phyloP scores from a whole-genome alignment of 1,140 invertebrate genomes.

The Cecropterus lyciades region DNA sequence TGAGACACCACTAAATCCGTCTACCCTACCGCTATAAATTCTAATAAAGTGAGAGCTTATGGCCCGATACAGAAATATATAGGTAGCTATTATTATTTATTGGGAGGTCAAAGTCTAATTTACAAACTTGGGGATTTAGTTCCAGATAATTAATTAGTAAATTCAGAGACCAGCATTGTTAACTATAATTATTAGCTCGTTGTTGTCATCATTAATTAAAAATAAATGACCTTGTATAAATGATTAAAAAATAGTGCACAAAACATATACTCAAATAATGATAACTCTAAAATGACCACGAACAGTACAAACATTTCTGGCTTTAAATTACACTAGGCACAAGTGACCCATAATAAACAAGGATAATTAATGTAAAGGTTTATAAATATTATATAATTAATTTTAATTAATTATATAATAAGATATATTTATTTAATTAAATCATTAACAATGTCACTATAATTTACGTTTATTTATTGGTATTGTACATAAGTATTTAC shows the following conservation, averaged over 20 bases:
- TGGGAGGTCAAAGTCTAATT: neutral
- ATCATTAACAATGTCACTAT: too few relatives aligned
- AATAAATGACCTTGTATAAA: neutral
- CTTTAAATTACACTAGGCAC: too few relatives aligned
- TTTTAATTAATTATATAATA: too few relatives aligned
- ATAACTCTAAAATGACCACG: too few relatives aligned
- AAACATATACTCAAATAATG: too few relatives aligned
- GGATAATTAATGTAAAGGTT: too few relatives aligned
- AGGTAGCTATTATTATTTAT: conserved; percentile 15
- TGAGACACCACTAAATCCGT: conserved; percentile 39
- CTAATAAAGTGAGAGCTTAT: conserved; percentile 26
- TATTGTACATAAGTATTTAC: neutral
- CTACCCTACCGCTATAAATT: conserved; percentile 43
- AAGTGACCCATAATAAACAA: too few relatives aligned
- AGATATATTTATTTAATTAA: too few relatives aligned
- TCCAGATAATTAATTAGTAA: neutral
- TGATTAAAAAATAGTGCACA: neutral
- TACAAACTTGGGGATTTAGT: conserved; percentile 1
- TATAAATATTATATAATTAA: too few relatives aligned
- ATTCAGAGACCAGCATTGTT: conserved; percentile 5
- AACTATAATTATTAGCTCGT: neutral
- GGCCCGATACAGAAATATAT: conserved; percentile 12
- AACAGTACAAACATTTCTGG: too few relatives aligned
- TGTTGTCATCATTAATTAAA: conserved; percentile 2
- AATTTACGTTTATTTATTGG: too few relatives aligned